A percentile compares a stretch with the other conserved stretches of the same genome.
Evolutionary conservation across 1,140 invertebrate species (phyloP).

Genomic region (Hyles euphorbiae): DNA sequence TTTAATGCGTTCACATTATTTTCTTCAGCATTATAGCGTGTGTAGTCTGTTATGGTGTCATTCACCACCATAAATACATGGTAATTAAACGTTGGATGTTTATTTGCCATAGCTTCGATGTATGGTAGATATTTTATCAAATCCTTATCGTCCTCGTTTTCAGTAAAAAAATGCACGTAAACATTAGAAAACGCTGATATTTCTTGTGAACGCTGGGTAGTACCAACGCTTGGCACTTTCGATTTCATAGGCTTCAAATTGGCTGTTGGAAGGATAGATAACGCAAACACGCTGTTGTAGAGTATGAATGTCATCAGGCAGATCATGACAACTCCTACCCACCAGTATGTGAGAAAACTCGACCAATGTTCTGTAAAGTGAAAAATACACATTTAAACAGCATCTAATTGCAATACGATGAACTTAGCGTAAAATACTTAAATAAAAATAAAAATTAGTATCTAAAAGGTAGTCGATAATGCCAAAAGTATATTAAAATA

Average conservation of each 20-base stretch:
- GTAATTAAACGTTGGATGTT: constrained; percentile 43
- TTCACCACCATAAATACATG: constrained; percentile 44
- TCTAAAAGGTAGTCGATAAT: too few species aligned
- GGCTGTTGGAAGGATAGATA: constrained; percentile 33
- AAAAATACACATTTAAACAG: neutral
- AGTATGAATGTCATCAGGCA: constrained; percentile 48
- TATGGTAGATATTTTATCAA: constrained; percentile 39
- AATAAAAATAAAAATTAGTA: neutral
- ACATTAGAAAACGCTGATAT: constrained; percentile 25
- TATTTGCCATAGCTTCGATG: constrained; percentile 36
- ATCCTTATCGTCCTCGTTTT: constrained; percentile 29
- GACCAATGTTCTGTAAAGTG: constrained; percentile 58
- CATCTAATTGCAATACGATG: too few species aligned
- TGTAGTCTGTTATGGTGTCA: constrained; percentile 28
- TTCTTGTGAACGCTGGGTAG: neutral
- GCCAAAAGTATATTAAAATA: too few species aligned
- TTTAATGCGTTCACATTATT: constrained; percentile 52
- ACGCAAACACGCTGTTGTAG: constrained; percentile 49
- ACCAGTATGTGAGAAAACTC: constrained; percentile 50
- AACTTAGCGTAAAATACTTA: neutral
- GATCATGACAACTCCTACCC: constrained; percentile 57
- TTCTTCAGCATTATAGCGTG: constrained; percentile 34
- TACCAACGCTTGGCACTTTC: constrained; percentile 8
- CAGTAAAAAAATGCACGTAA: constrained; percentile 50
- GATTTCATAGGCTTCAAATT: constrained; percentile 21